Conservation (phyloP, 2,113 vertebrate species). For the Cricetomys ansorgei region DNA sequence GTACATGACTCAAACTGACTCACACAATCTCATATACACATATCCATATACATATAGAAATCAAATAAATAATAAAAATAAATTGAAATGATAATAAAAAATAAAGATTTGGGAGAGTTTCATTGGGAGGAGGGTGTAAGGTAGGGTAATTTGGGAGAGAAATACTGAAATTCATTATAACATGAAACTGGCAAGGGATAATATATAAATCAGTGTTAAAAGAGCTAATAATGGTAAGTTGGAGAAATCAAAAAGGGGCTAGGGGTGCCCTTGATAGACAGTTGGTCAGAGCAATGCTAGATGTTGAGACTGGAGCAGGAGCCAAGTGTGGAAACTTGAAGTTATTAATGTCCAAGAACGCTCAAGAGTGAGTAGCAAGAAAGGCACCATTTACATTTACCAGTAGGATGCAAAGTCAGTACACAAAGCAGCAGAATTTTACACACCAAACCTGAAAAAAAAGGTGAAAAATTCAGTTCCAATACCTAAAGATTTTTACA, state of each 20-base stretch:
- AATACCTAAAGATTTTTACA: not conserved
- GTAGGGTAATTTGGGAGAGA: not conserved
- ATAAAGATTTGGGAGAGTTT: not conserved
- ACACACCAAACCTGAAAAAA: not conserved
- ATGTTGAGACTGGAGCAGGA: not conserved
- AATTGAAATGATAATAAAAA: not conserved
- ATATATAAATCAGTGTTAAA: not conserved
- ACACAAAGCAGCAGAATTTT: not conserved
- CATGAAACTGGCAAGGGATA: not conserved
- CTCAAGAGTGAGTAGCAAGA: not conserved
- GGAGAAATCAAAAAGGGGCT: not conserved
- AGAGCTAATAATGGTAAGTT: not conserved
- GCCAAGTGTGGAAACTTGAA: not conserved
- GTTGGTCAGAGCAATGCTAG: not conserved
- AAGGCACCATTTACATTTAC: not conserved
- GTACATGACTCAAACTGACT: not conserved
- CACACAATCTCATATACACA: not conserved
- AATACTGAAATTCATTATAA: not conserved
- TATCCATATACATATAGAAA: not conserved
- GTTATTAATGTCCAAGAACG: not conserved
- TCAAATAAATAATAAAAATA: not conserved
- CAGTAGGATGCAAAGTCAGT: not conserved
- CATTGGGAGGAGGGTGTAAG: not conserved
- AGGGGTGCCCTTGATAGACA: not conserved
- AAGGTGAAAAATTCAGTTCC: not conserved